Percentiles rank a stretch among this genome's conserved stretches.
Evolutionary conservation across 1,140 invertebrate genomes (phyloP).

Genomic region (Gonatopus flavifemur): DNA sequence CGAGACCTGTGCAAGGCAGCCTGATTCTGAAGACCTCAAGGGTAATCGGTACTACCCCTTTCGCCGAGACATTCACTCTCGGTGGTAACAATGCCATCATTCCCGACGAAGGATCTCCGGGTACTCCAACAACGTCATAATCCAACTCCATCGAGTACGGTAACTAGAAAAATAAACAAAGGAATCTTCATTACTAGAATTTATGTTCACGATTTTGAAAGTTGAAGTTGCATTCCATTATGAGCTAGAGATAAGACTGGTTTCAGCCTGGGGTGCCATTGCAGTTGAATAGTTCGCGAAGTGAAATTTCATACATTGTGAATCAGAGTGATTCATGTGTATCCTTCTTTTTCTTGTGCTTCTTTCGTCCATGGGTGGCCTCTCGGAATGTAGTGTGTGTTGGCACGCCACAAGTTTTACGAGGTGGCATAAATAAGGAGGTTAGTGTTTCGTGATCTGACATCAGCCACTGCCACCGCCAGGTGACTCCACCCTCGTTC

Average conservation of each 20-base stretch:
- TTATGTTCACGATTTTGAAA: too few relatives aligned
- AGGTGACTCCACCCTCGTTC: slow-evolving; percentile 28
- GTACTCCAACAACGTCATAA: slow-evolving; percentile 68
- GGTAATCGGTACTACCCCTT: slow-evolving; percentile 72
- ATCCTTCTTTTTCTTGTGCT: too few relatives aligned
- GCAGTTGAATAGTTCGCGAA: too few relatives aligned
- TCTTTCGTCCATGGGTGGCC: too few relatives aligned
- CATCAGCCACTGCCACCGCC: too few relatives aligned
- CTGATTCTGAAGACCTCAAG: slow-evolving; percentile 77
- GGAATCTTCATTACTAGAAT: too few relatives aligned
- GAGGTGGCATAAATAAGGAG: slow-evolving; percentile 54
- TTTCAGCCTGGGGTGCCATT: too few relatives aligned
- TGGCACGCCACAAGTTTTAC: slow-evolving; percentile 56
- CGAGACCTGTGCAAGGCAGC: slow-evolving; percentile 75
- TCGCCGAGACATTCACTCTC: slow-evolving; percentile 77
- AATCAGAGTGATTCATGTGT: too few relatives aligned
- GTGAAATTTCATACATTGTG: too few relatives aligned
- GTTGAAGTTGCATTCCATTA: too few relatives aligned
- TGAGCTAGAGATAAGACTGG: too few relatives aligned
- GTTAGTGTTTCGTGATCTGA: slow-evolving; percentile 53
- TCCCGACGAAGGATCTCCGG: slow-evolving; percentile 43
- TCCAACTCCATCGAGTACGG: slow-evolving; percentile 76
- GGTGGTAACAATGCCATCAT: slow-evolving; percentile 69
- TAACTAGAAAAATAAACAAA: slow-evolving; percentile 69
- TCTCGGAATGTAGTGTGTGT: slow-evolving; percentile 37